Percentiles rank a stretch among this genome's conserved stretches.
phyloP scores from a whole-genome alignment of 1,140 invertebrate species.

The Eurosta solidaginis region DNA sequence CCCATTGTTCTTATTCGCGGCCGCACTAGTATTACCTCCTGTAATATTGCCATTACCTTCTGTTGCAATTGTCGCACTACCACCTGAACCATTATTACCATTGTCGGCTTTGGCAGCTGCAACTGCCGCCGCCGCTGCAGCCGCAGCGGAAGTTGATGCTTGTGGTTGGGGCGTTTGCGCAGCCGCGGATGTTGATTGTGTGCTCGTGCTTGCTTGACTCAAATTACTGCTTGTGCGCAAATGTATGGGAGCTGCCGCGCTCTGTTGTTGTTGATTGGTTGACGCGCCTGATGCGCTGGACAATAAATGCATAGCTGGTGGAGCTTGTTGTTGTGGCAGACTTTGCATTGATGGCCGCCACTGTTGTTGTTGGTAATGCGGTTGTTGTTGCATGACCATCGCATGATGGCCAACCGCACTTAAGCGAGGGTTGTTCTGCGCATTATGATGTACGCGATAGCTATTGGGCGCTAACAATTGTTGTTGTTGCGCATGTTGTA shows the following conservation, averaged over 20 bases:
- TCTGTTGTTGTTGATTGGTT: conserved; percentile 32
- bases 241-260: conserved; percentile 47
- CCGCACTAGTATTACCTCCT: conserved; percentile 36
- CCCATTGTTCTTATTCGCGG: conserved; percentile 42
- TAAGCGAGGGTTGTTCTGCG: conserved; percentile 19
- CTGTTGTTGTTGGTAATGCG: conserved; percentile 32
- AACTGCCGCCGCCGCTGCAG: conserved; percentile 42
- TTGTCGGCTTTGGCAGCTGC: conserved; percentile 30
- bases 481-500: conserved; percentile 44
- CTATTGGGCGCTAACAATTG: conserved; percentile 36
- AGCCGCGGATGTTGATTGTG: conserved; percentile 50
- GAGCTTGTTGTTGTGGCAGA: not conserved
- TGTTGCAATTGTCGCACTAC: conserved; percentile 27
- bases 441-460: conserved; percentile 42
- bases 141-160: conserved; percentile 50
- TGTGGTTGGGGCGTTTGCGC: conserved; percentile 39
- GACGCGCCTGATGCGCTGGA: not conserved
- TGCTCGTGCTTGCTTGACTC: conserved; percentile 54
- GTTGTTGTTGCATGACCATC: conserved; percentile 42
- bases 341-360: conserved; percentile 36
- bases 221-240: conserved; percentile 54
- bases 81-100: conserved; percentile 18
- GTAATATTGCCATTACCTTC: conserved; percentile 39
- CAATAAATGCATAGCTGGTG: conserved; percentile 23
- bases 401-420: conserved; percentile 28